Evolutionary conservation across 2,113 vertebrate genomes (phyloP), one percentile per base, ranked within the genome.

Genomic region (Laticauda laticaudata): DNA sequence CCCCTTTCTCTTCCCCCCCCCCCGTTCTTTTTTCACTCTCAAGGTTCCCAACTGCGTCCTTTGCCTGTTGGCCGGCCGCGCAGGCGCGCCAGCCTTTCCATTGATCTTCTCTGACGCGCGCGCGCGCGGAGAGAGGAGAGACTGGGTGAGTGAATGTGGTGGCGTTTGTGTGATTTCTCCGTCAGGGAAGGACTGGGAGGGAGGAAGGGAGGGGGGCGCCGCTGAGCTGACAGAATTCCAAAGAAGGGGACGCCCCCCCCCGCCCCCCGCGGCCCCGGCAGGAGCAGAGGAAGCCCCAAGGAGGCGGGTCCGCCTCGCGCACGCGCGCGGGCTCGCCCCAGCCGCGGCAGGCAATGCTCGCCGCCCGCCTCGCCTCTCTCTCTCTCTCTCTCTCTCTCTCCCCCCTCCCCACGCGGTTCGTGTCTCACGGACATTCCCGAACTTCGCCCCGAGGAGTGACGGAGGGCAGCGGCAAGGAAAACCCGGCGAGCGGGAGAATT

Each of bases 191-290:
- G 29, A 61, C 34, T 39, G 45, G 45, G 45, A 45, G 24, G 29
- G 51, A 3, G 51, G 11, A 0, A 10, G 48, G 48, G 29, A 10
- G 85, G 45, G 81, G 18, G 69, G 87, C 54, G 53, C 75, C 75
- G 81, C 8, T 39, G 91, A 57, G 54, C 91, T 43, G 86, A 92
- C 86, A 92, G 86, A 92, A 92, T 88, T 92, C 91, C 91, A 88
- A 11, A 87, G 86, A 86, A 61, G 39, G 45, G 29, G 81, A 18
- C 43, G 26, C 26, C 15, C 3, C 3, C 1, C 54, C 9, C 3
- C 2, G 15, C 14, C 54, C 4, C 54, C 9, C 15, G 0, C 8
- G 45, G 29, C 8, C 10, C 10, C n/a, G 9, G 59, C 23, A 15
- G 90, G 75, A 24, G 39, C 24, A 21, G 81, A 29, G 34, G 14